Evolutionary conservation across 2,113 vertebrate species (phyloP), one percentile per base, ranked within the genome.

Genomic region (Oceanites oceanicus): DNA sequence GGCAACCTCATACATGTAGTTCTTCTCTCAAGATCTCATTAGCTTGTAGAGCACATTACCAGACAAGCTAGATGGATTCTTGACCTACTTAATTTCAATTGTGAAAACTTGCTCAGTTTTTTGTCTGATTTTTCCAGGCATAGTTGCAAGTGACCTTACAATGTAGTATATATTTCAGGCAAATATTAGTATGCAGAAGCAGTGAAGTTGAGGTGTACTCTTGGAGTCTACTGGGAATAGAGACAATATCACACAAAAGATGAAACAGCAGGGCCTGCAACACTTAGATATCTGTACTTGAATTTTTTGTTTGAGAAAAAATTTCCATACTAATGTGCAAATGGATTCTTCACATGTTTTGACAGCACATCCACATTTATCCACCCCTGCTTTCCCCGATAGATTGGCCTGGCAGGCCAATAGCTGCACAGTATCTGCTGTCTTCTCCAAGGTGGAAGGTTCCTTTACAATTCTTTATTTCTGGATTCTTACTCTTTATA

Each of bases 21-120:
- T 97, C 95, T 86, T 88, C 95, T 97, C 96, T 96, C 92, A 97
- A 97, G 91, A 93, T 96, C 94, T 98, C 97, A 98, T 98, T 98
- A 98, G 96, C 62, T 96, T 97, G 95, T 96, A 95, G 78, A 96
- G 92, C 96, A 97, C 92, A 94, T 89, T 96, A 91, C 82, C 88
- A 81, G 94, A 93, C 91, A 95, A 92, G 85, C 85, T 58, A 92
- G 92, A 92, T 92, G 87, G 94, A 96, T 95, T 91, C 95, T 95
- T 97, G 97, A 96, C 96, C 96, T 97, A 94, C 90, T 97, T 97
- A 88, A 97, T 96, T 97, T 94, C 86, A 92, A 49, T 90, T 90
- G 85, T 96, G 94, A 96, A 96, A 95, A 94, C 68, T 87, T 81
- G 93, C 94, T 93, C 92, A 16, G 40, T 55, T 93, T 88, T 95